Conservation (phyloP, 2,797 vertebrate genomes). For the Mus caroli region DNA sequence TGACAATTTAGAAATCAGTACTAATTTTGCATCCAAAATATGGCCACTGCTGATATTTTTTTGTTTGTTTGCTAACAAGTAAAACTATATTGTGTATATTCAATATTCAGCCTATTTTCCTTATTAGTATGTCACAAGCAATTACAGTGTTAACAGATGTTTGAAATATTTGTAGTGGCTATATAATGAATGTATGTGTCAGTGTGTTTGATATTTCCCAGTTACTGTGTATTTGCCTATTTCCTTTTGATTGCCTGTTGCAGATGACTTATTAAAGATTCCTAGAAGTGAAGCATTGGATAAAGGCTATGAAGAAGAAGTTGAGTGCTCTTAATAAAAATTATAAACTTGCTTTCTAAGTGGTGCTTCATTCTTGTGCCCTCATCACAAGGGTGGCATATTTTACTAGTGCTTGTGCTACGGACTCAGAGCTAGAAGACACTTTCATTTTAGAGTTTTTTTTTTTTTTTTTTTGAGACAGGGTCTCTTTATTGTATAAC, state of each 20-base stretch:
- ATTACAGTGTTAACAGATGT: not conserved
- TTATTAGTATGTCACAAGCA: not conserved
- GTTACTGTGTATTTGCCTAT: not conserved
- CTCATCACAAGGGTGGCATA: not conserved
- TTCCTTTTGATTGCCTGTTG: not conserved
- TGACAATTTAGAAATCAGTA: not conserved
- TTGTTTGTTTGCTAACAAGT: constrained; percentile 17
- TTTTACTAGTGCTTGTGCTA: not conserved
- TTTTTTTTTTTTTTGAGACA: not conserved
- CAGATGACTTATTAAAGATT: not conserved
- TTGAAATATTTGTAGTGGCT: not conserved
- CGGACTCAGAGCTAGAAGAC: not conserved
- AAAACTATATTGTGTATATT: constrained; percentile 30
- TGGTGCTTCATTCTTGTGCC: constrained; percentile 14
- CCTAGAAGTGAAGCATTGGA: not conserved
- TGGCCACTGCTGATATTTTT: not conserved
- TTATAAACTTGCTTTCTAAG: not conserved
- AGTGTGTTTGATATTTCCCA: not conserved
- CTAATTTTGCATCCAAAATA: not conserved
- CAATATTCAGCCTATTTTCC: not conserved
- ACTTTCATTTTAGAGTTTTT: not conserved
- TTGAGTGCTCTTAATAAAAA: constrained; percentile 11
- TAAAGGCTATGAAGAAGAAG: constrained; percentile 31
- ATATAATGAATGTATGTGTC: not conserved
- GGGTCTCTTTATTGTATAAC: not conserved